A percentile compares a stretch with the other conserved stretches of the same genome.
Conservation (phyloP, 2,888 invertebrate species). For the Nipponacmea schrenckii region DNA sequence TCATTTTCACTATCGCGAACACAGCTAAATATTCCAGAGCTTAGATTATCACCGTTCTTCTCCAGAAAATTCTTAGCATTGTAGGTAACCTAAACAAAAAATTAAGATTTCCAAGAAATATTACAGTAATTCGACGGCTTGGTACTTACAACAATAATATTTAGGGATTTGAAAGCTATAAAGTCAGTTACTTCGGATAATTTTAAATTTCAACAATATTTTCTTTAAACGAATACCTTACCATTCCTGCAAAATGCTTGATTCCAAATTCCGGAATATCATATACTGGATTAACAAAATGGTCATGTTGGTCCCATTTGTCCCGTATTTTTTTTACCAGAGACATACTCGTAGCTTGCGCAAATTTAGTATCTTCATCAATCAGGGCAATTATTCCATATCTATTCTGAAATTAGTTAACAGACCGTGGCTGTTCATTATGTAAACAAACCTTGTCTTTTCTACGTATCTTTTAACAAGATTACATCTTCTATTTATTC, state of each 20-base stretch:
- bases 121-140: too few relatives aligned
- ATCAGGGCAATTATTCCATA: slow-evolving; percentile 32
- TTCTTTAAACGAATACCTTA: slow-evolving; percentile 16
- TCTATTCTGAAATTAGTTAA: slow-evolving; percentile 15
- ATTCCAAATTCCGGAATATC: slow-evolving; percentile 41
- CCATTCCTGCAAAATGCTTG: slow-evolving; percentile 52
- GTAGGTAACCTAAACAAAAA: slow-evolving; percentile 53
- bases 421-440: too few relatives aligned
- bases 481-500: too few relatives aligned
- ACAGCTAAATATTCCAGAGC: slow-evolving; percentile 44
- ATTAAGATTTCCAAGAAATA: neutral
- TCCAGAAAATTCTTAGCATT: slow-evolving; percentile 51
- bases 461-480: too few relatives aligned
- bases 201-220: too few relatives aligned
- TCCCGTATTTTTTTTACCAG: slow-evolving; percentile 30
- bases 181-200: too few relatives aligned
- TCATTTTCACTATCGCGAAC: slow-evolving; percentile 49
- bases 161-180: too few relatives aligned
- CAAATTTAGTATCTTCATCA: slow-evolving; percentile 37
- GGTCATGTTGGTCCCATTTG: slow-evolving; percentile 13
- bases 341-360: slow-evolving; percentile 23
- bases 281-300: slow-evolving; percentile 31
- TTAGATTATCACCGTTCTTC: slow-evolving; percentile 58
- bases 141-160: too few relatives aligned
- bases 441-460: too few relatives aligned